Evolutionary conservation across 2,797 vertebrate genomes (phyloP), one percentile per base, ranked within the genome.

Genomic region (Cossypha heuglini): DNA sequence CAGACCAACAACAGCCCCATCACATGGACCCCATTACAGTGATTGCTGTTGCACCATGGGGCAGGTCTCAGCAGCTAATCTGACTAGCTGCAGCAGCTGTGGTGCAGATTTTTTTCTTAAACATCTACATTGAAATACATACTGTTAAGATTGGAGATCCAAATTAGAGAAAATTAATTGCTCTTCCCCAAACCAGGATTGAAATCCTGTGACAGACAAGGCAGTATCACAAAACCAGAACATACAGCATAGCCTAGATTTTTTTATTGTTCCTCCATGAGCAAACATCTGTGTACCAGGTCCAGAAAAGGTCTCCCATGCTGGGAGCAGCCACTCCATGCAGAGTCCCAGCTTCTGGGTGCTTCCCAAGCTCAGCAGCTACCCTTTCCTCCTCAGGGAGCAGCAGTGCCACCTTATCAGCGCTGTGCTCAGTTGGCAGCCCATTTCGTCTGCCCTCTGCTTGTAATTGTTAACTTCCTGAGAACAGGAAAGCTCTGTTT

Each of bases 401-500:
- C 13, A 15, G 91, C 91, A 52, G 45, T 6, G 8, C 37, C 88
- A 79, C 63, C 51, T 88, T 91, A 66, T 88, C 88, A 88, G 51
- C 4, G 0, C 64, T 9, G 3, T 8, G 5, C 55, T 85, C 12
- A 0, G n/a, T 45, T 85, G 86, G 95, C 88, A 94, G 89, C 80
- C 59, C 11, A 15, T 95, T 97, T 91, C 8, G 24, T 84, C 88
- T 96, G 84, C 94, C 90, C 96, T 96, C 80, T 75, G 68, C 78
- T 93, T 96, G 83, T 97, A 97, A 97, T 97, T 92, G 97, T 97
- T 98, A 97, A 97, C 97, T 93, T 86, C 79, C 94, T 88, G 94
- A 96, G 96, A 97, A 96, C 93, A 95, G 75, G 73, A 97, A 96
- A 96, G 79, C 88, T 96, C 97, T 84, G 77, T 93, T 96, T 96